Base-by-base conservation (phyloP, 1,140 invertebrate species). In the Conopomorpha cramerella region DNA sequence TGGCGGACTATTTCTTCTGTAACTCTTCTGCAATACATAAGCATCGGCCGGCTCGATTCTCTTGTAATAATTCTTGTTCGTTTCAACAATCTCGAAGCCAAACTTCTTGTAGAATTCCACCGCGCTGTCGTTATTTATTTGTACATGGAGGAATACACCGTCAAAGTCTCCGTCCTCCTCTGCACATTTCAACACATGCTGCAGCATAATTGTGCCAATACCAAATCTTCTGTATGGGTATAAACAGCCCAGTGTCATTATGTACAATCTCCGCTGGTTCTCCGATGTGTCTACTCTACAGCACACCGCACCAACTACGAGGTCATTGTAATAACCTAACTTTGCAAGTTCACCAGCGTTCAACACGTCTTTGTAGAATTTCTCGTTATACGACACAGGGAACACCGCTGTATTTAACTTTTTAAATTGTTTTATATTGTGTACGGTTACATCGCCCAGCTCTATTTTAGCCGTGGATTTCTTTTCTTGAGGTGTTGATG, bases 341-440 rank as follows among this genome's bases (percentile, higher is more conserved):
- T 98, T 98, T 2, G 96, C 96, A 41, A 99, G 80, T 80, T 99
- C 95, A 42, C 96, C 96, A 47, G 93, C 92, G 71, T 97, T 93
- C 51, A 98, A 76, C n/a, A 99, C 95, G 82, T 99, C 97, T 80
- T 98, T 97, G 72, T 99, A 99, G 79, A 99, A 99, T 81, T 99
- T 99, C 68, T 99, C 96, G 81, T 99, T 99, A 76, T 99, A 99
- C 26, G 92, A 94, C 32, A 99, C 96, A 38, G 98, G 98, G 79
- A 99, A 99, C 8, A 99, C 95, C 38, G 98, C 93, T 66, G 95
- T 93, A 63, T 99, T 99, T 36, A 99, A 78, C 55, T 92, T 87
- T 79, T 98, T 99, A 35, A 99, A 79, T 79, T 99, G 96, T 70
- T 98, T 96, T 53, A 99, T 96, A 80, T 99, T 99, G 78, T 95